Conservation (phyloP, 2,113 vertebrate genomes). For the Podarcis cretensis region DNA sequence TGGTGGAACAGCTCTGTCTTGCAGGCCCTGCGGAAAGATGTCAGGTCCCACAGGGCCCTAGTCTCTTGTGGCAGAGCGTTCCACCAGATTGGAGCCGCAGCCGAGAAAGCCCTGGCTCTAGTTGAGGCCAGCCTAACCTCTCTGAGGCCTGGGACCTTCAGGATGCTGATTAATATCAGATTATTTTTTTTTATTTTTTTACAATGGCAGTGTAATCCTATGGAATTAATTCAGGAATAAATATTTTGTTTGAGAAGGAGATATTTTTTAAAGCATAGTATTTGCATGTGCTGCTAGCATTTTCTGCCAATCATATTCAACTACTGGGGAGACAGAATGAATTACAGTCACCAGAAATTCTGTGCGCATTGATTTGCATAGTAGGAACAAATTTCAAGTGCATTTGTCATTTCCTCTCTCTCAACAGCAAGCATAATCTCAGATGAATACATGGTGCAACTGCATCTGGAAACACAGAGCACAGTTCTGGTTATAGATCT, state of each 20-base stretch:
- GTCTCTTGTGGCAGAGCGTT: too few relatives aligned
- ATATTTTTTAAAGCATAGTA: not conserved
- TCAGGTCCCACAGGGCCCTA: too few relatives aligned
- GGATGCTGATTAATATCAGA: not conserved
- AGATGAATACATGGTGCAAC: not conserved
- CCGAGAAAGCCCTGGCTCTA: too few relatives aligned
- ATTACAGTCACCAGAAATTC: not conserved
- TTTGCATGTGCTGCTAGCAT: not conserved
- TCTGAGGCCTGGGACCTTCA: too few relatives aligned
- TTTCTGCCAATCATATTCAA: not conserved
- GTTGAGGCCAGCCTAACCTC: too few relatives aligned
- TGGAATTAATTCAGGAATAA: not conserved
- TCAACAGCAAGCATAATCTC: not conserved
- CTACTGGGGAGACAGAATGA: not conserved
- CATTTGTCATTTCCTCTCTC: not conserved
- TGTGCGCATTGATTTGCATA: not conserved
- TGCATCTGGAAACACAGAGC: not conserved
- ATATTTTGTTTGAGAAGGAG: not conserved
- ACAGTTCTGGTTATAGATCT: not conserved
- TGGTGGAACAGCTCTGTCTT: too few relatives aligned
- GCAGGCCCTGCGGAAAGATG: too few relatives aligned
- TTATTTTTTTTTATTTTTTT: too few relatives aligned
- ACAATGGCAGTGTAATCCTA: not conserved
- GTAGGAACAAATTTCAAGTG: not conserved
- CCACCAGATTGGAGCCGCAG: too few relatives aligned